Conservation (phyloP, 2,888 invertebrate species). For the Eristalinus sepulchralis region DNA sequence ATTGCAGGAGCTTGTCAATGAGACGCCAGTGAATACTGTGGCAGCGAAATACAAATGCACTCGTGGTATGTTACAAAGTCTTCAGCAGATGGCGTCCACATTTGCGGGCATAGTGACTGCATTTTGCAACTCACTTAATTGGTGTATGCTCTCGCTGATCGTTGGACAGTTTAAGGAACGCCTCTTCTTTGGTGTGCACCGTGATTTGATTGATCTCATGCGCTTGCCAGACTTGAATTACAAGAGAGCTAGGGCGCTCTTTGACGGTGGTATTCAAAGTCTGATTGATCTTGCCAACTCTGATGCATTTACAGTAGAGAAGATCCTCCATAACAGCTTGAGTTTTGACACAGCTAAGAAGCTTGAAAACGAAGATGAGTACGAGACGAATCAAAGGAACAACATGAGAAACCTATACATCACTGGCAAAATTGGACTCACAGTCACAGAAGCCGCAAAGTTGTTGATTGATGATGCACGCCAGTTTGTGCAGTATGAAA, state of each 20-base stretch:
- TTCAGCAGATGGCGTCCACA: conserved; percentile 96
- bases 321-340: conserved; percentile 87
- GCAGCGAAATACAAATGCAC: conserved; percentile 92
- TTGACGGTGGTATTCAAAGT: conserved; percentile 89
- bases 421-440: conserved; percentile 90
- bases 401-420: conserved; percentile 88
- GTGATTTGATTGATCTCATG: conserved; percentile 95
- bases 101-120: conserved; percentile 98
- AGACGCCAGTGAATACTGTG: conserved; percentile 90
- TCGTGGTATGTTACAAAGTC: conserved; percentile 94
- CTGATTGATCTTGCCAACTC: conserved; percentile 90
- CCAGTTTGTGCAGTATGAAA: conserved; percentile 85
- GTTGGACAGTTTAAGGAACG: conserved; percentile 96
- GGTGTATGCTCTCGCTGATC: conserved; percentile 94
- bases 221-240: conserved; percentile 91
- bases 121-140: conserved; percentile 96
- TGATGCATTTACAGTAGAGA: conserved; percentile 86
- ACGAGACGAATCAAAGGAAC: conserved; percentile 85
- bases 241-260: conserved; percentile 91
- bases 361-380: conserved; percentile 86
- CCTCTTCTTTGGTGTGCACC: conserved; percentile 95
- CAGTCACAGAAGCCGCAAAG: conserved; percentile 90
- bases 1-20: conserved; percentile 95
- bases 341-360: conserved; percentile 93
- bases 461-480: conserved; percentile 90